phyloP scores from a whole-genome alignment of 2,113 vertebrate species.

The Puma concolor region DNA sequence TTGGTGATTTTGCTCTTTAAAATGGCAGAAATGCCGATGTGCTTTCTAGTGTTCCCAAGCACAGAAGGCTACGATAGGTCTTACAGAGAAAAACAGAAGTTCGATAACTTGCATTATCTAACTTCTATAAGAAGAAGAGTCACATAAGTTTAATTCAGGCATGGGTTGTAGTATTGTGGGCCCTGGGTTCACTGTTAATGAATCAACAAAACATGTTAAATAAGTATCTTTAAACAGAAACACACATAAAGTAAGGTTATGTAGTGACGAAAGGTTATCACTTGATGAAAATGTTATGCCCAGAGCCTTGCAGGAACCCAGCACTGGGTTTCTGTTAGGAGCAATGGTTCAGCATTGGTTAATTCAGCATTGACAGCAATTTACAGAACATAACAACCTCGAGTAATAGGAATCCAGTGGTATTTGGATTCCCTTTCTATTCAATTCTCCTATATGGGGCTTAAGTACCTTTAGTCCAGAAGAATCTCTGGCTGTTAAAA shows the following conservation, averaged over 20 bases:
- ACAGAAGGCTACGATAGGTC: not conserved
- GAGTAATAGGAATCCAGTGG: not conserved
- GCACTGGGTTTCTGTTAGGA: not conserved
- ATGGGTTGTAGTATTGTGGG: not conserved
- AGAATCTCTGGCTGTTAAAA: conserved; percentile 40
- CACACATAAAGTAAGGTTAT: not conserved
- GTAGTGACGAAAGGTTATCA: not conserved
- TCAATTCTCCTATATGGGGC: not conserved
- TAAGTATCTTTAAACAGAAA: not conserved
- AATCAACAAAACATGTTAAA: not conserved
- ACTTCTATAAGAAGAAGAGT: not conserved
- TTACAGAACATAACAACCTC: not conserved
- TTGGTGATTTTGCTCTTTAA: not conserved
- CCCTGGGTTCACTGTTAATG: not conserved
- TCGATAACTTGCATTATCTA: not conserved
- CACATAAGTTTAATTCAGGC: not conserved
- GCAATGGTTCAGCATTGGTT: not conserved
- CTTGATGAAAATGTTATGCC: not conserved
- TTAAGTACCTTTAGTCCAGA: not conserved
- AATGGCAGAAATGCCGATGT: not conserved
- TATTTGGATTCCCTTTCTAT: conserved; percentile 16
- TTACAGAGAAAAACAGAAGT: not conserved
- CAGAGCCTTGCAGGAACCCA: not conserved
- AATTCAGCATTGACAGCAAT: not conserved
- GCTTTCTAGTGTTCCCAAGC: not conserved